Evolutionary conservation across 1,140 invertebrate species (phyloP), one percentile per base, ranked within the genome.

Genomic region (Pomacea maculata): DNA sequence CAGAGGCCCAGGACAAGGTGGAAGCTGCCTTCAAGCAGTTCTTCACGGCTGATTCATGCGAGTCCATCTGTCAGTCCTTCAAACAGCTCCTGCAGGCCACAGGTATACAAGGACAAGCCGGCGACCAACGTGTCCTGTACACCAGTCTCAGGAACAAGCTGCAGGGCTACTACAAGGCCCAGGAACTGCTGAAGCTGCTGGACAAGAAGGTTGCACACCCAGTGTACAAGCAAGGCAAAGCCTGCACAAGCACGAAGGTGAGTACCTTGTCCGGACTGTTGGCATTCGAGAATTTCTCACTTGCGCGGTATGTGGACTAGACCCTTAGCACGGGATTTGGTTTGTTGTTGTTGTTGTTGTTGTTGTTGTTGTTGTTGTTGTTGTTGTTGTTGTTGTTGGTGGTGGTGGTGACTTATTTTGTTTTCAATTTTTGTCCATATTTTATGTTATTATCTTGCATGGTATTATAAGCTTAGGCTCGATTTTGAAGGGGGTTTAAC

Each of bases 101-200:
- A 19, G 95, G 95, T 55, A 92, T 99, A 61, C 57, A 61, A 14
- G 57, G 57, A 73, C 95, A 95, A 85, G 96, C 97, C 1, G 96
- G 95, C 71, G 94, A 95, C 72, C 88, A 90, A 75, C 73, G 81
- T 67, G 94, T 97, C 84, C 90, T 91, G 83, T 91, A 91, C 80
- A 78, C 83, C 34, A 73, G 80, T 25, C 82, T 91, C 11, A 88
- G 88, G 76, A 79, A 93, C 1, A 95, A 95, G 87, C 89, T 97
- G 25, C 61, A 72, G 17, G 93, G 93, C 63, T 97, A 96, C 73
- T 99, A 97, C 97, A 97, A 97, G 90, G 97, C 97, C 1, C 95
- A 97, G 90, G 96, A 96, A 11, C 90, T 99, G 10, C 99, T 97
- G 96, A 95, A 95, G 85, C 98, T 99, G 90, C 96, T 99, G 88